A percentile compares a stretch with the other conserved stretches of the same genome.
These are phyloP conservation scores for Gasteruption jaculator DNA, from an alignment of 2,888 invertebrate species.

Conservation along the genomic window DNA sequence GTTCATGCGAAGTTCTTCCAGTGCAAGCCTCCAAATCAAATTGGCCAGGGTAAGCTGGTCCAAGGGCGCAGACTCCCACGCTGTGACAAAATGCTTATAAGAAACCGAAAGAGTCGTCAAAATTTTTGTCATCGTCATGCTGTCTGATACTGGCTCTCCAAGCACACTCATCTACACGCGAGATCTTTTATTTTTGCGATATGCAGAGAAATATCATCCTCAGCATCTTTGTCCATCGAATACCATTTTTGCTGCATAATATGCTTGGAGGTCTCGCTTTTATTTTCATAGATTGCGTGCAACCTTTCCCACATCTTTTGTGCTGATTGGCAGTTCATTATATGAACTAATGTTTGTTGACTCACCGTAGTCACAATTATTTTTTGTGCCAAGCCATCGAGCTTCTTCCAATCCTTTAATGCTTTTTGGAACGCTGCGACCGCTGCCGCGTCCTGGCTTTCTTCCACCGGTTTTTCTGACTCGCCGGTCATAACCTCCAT, in stretches of 20 bases:
- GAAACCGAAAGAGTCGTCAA: slow-evolving; percentile 23
- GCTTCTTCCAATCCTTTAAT: slow-evolving; percentile 18
- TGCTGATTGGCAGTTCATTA: slow-evolving; percentile 29
- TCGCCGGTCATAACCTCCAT: slow-evolving; percentile 8
- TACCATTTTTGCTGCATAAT: slow-evolving; percentile 26
- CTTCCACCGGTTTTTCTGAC: background rate
- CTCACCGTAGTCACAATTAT: slow-evolving; percentile 21
- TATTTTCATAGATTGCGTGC: slow-evolving; percentile 29
- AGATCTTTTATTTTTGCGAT: slow-evolving; percentile 26
- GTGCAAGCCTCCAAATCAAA: slow-evolving; percentile 13
- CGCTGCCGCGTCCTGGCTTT: background rate
- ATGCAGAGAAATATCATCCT: slow-evolving; percentile 25
- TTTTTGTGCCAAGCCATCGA: slow-evolving; percentile 22
- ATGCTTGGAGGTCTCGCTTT: slow-evolving; percentile 27
- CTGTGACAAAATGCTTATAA: slow-evolving; percentile 21
- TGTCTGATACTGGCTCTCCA: slow-evolving; percentile 20
- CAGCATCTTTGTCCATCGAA: slow-evolving; percentile 12
- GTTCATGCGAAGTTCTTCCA: slow-evolving; percentile 15
- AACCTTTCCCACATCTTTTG: slow-evolving; percentile 34
- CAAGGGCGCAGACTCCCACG: slow-evolving; percentile 24
- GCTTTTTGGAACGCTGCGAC: slow-evolving; percentile 9
- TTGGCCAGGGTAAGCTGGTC: too few species aligned
- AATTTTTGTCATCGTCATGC: slow-evolving; percentile 24
- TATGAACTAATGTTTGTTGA: slow-evolving; percentile 18
- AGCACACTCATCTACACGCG: slow-evolving; percentile 17